These are phyloP conservation scores for Diadumene lineata DNA, from an alignment of 92 coral and sea anemone species.

Conservation along the genomic window DNA sequence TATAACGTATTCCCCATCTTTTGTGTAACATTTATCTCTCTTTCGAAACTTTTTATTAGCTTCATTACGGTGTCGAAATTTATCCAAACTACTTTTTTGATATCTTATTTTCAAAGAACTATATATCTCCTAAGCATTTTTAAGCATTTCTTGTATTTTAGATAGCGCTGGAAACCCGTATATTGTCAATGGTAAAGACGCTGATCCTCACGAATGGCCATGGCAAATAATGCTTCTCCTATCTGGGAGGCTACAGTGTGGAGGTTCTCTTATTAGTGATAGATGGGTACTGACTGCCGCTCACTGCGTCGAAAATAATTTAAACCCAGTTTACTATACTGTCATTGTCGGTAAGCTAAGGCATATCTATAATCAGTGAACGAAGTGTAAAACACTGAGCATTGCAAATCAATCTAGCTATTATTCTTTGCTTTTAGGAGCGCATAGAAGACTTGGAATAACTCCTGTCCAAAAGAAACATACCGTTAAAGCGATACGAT, in stretches of 20 bases:
- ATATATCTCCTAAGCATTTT: too few species aligned
- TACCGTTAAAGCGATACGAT: slow-evolving; percentile 21
- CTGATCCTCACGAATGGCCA: slow-evolving; percentile 50
- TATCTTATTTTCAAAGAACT: too few species aligned
- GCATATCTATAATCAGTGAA: not conserved
- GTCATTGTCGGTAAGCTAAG: slow-evolving; percentile 46
- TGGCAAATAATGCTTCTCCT: slow-evolving; percentile 48
- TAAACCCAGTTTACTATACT: slow-evolving; percentile 19
- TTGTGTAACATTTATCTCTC: too few species aligned
- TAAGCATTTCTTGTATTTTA: too few species aligned
- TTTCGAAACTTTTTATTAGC: too few species aligned
- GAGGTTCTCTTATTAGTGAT: slow-evolving; percentile 46
- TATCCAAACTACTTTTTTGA: too few species aligned
- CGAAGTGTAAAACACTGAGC: not conserved
- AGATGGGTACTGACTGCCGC: slow-evolving; percentile 61
- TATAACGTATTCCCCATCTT: too few species aligned
- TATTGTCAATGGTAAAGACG: slow-evolving; percentile 53
- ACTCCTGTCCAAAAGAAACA: slow-evolving; percentile 25
- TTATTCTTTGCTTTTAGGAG: not conserved
- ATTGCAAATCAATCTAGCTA: not conserved
- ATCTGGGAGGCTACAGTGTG: slow-evolving; percentile 54
- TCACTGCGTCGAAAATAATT: slow-evolving; percentile 40
- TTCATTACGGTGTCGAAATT: too few species aligned
- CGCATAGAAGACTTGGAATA: not conserved
- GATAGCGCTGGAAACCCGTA: too few species aligned